phyloP scores from a whole-genome alignment of 1,140 invertebrate species.

The Drosophila pseudoananassae region DNA sequence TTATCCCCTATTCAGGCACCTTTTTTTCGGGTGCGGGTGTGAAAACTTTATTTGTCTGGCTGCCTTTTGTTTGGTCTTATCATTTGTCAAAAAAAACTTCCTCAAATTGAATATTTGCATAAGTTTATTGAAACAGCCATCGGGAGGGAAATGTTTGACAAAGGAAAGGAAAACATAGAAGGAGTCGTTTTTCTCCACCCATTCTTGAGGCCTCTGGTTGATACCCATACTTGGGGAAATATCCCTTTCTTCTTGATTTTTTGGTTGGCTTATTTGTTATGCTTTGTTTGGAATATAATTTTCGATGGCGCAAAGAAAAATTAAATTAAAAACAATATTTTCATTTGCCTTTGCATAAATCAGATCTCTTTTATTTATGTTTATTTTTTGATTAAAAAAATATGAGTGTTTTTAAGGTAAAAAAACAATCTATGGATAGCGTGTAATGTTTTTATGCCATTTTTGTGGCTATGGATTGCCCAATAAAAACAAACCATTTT shows the following conservation, averaged over 20 bases:
- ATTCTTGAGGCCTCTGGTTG: constrained; percentile 42
- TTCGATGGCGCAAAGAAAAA: background rate
- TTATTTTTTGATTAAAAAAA: background rate
- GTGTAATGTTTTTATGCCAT: background rate
- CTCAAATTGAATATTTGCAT: constrained; percentile 79
- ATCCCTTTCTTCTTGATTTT: constrained; percentile 40
- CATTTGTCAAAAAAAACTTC: constrained; percentile 72
- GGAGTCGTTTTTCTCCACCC: background rate
- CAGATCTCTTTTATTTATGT: background rate
- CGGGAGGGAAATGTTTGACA: constrained; percentile 30
- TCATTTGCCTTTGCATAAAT: background rate
- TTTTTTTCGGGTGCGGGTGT: constrained; percentile 36
- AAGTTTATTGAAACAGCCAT: constrained; percentile 75
- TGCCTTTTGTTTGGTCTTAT: constrained; percentile 77
- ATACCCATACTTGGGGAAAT: constrained; percentile 36
- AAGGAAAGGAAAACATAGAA: constrained; percentile 21
- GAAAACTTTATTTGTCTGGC: constrained; percentile 76
- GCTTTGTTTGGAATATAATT: constrained; percentile 9
- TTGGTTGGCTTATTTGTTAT: constrained; percentile 9
- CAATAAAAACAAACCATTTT: background rate
- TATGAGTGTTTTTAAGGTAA: too few species aligned
- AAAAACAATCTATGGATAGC: constrained; percentile 1
- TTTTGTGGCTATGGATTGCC: background rate
- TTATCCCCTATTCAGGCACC: constrained; percentile 13
- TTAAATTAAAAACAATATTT: constrained; percentile 1